phyloP scores from a whole-genome alignment of 2,113 vertebrate species.

The Noturus placidus region DNA sequence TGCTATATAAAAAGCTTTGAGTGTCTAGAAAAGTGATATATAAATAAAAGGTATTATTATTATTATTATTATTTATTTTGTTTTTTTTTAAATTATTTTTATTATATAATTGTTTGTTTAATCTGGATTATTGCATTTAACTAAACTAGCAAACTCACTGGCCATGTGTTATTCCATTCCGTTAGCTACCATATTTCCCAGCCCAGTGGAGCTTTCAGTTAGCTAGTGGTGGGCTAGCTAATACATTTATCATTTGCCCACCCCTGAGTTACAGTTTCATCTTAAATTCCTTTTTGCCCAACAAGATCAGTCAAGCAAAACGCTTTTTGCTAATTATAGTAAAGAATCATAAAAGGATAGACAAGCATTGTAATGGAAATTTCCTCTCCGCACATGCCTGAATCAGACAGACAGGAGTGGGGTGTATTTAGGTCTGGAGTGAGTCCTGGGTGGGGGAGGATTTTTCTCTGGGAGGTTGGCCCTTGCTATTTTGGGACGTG shows the following conservation, averaged over 20 bases:
- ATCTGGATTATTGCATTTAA: neutral
- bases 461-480: neutral
- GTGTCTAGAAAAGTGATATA: too few relatives aligned
- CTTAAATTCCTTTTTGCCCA: neutral
- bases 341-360: neutral
- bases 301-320: neutral
- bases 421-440: constrained; percentile 13
- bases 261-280: neutral
- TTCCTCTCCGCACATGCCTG: neutral
- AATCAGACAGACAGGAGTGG: neutral
- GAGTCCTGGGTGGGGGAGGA: neutral
- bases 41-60: too few relatives aligned
- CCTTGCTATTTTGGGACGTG: neutral
- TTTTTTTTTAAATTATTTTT: too few relatives aligned
- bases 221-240: neutral
- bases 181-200: neutral
- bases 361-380: neutral
- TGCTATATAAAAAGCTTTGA: too few relatives aligned
- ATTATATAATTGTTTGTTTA: neutral
- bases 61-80: too few relatives aligned
- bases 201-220: neutral
- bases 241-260: neutral
- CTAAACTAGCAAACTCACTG: neutral
- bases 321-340: neutral
- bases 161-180: neutral